Evolutionary conservation across 2,888 invertebrate species (phyloP).

Genomic region (Dasypogon diadema): DNA sequence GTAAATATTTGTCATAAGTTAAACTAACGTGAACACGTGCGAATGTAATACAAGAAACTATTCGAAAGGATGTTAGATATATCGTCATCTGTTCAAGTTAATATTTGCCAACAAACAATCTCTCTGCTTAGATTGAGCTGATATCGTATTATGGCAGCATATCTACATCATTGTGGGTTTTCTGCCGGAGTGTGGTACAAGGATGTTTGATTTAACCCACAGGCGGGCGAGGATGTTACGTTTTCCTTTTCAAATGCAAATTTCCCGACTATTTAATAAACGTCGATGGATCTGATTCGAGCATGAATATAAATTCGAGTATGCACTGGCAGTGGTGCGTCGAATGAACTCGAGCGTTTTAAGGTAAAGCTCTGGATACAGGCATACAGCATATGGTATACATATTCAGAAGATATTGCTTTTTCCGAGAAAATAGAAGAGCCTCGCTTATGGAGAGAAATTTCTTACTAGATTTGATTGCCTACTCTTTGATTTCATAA

Average conservation of each 20-base stretch:
- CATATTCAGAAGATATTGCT: conserved; percentile 24
- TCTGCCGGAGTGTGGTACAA: conserved; percentile 22
- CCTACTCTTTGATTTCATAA: neutral
- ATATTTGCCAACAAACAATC: conserved; percentile 47
- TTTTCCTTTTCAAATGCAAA: conserved; percentile 51
- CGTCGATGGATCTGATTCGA: conserved; percentile 46
- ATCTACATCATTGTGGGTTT: neutral
- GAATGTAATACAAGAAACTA: conserved; percentile 24
- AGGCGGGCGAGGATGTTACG: conserved; percentile 41
- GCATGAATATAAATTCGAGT: conserved; percentile 49
- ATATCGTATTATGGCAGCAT: conserved; percentile 7
- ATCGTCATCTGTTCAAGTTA: conserved; percentile 48
- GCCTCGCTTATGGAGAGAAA: conserved; percentile 15
- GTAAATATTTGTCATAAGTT: neutral
- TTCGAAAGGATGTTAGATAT: conserved; percentile 9
- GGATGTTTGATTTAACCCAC: conserved; percentile 49
- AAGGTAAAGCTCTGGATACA: conserved; percentile 24
- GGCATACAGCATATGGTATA: conserved; percentile 22
- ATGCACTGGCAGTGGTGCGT: conserved; percentile 38
- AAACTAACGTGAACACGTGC: neutral
- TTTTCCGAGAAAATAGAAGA: conserved; percentile 34
- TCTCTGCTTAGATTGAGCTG: conserved; percentile 22
- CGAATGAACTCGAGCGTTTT: conserved; percentile 17
- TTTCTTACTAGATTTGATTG: conserved; percentile 23
- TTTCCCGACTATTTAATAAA: conserved; percentile 50